These are phyloP conservation scores for Phortica magna DNA, from an alignment of 2,888 invertebrate genomes.

Conservation along the genomic window DNA sequence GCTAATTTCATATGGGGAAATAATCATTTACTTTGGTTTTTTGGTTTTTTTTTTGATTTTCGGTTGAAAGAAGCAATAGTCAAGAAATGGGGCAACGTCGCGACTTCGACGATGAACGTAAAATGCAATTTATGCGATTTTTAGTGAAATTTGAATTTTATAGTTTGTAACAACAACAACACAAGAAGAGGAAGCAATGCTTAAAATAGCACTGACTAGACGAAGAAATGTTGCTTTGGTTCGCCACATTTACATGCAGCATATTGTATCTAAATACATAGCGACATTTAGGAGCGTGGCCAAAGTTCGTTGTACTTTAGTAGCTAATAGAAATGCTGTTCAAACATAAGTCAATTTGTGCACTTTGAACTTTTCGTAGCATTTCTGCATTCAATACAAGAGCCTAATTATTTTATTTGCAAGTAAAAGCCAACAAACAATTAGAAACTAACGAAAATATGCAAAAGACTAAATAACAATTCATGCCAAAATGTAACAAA, in stretches of 20 bases:
- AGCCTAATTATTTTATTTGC: neutral
- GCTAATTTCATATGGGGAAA: slow-evolving; percentile 24
- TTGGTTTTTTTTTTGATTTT: neutral
- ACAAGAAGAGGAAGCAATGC: neutral
- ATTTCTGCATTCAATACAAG: neutral
- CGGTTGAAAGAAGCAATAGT: neutral
- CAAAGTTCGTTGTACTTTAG: slow-evolving; percentile 11
- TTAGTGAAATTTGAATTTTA: slow-evolving; percentile 12
- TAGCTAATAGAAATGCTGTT: neutral
- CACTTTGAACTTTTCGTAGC: neutral
- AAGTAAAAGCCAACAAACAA: slow-evolving; percentile 3
- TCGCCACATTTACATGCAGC: neutral
- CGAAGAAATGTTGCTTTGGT: neutral
- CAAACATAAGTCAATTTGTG: neutral
- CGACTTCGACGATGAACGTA: neutral
- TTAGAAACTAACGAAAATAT: neutral
- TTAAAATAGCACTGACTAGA: neutral
- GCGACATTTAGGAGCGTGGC: neutral
- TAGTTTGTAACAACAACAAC: neutral
- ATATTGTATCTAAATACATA: too few relatives aligned
- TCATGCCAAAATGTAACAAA: neutral
- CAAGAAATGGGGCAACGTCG: neutral
- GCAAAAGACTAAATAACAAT: neutral
- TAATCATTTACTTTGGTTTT: too few relatives aligned
- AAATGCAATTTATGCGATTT: slow-evolving; percentile 13